A percentile compares a stretch with the other conserved stretches of the same genome.
Evolutionary conservation across 2,888 invertebrate species (phyloP).

Genomic region (Tigriopus californicus): DNA sequence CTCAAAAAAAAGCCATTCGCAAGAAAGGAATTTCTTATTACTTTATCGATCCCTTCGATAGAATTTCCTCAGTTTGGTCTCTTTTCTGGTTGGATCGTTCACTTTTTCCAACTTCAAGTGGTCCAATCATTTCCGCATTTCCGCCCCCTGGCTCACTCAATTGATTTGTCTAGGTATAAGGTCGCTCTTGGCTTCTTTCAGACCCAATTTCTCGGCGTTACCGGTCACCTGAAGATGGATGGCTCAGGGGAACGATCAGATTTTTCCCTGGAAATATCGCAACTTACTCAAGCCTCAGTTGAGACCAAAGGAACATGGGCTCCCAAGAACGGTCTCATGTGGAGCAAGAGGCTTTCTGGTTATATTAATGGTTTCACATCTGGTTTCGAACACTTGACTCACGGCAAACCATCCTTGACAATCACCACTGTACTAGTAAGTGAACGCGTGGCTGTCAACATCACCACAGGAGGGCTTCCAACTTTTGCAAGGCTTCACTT

Average conservation of each 20-base stretch:
- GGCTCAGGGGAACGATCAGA: not conserved
- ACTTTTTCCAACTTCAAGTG: too few relatives aligned
- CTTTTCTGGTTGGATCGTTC: too few relatives aligned
- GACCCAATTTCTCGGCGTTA: conserved; percentile 1
- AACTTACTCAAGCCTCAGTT: not conserved
- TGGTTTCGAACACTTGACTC: too few relatives aligned
- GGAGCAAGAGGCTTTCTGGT: not conserved
- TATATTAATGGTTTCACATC: not conserved
- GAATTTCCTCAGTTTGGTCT: too few relatives aligned
- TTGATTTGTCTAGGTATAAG: not conserved
- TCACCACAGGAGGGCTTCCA: too few relatives aligned
- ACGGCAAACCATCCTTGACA: not conserved
- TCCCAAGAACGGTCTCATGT: conserved; percentile 1
- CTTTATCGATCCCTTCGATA: not conserved
- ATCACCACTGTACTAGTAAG: not conserved
- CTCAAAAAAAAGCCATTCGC: too few relatives aligned
- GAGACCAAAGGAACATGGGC: not conserved
- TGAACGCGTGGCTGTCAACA: too few relatives aligned
- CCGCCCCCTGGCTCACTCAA: too few relatives aligned
- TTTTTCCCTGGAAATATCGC: not conserved
- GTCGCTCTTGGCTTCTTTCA: not conserved
- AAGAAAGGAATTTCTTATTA: too few relatives aligned
- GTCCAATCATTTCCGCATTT: too few relatives aligned
- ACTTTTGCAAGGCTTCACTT: too few relatives aligned
- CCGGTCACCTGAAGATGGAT: not conserved